Evolutionary conservation across 1,140 invertebrate genomes (phyloP), one percentile per base, ranked within the genome.

Genomic region (Oscheius sp.): DNA sequence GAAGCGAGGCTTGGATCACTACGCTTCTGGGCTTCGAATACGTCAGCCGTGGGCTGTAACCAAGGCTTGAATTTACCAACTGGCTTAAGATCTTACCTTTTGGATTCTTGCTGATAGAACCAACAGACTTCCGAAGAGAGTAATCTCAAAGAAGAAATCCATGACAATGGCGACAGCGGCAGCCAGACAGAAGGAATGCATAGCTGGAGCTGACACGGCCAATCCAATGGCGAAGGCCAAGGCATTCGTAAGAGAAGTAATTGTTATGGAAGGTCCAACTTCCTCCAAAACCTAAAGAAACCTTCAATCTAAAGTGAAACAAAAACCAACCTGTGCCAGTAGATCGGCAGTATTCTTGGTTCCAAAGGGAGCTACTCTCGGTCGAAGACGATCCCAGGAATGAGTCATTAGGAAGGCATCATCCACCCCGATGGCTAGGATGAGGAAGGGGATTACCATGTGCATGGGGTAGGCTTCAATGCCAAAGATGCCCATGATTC

Each of bases 181-280:
- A 2, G 76, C 61, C 4, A 78, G 49, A 66, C 78, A 79, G 67
- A 79, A 79, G 20, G 23, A 31, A 20, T 36, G 28, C 32, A 59
- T 42, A 82, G 77, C 81, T 58, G 81, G 82, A 81, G 96, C 97
- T 1, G 93, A 92, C 38, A 92, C 94, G 75, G 94, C 90, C 74
- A 94, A 91, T 15, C 95, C 95, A 64, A 97, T 95, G 85, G 91
- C 93, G 86, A 97, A 96, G n/a, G 93, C 94, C 70, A 97, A 89
- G 87, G 96, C 92, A 85, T 97, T 94, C 0, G 95, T 98, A 13
- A 97, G 87, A 0, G 94, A 95, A 0, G 95, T 97, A 73, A 98
- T 96, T 28, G 94, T 97, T 64, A 98, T 95, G 1, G 94, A 96
- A 10, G 97, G 94, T 0, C 94, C 94, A 20, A 95, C 93, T 83